Base-by-base conservation (phyloP, 2,797 vertebrate genomes). In the Lagodon rhomboides region DNA sequence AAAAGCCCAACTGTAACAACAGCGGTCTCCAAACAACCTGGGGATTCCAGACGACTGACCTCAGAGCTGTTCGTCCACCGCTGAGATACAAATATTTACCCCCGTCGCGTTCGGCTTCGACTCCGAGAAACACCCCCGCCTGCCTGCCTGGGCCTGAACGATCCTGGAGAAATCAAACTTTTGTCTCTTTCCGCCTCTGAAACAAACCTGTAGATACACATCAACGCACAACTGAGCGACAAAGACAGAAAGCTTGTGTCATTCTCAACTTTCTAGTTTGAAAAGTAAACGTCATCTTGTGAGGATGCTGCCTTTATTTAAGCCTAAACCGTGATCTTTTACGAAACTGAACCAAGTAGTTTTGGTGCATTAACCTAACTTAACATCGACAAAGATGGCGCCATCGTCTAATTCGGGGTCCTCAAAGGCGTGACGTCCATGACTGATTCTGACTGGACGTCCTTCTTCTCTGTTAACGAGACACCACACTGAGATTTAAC, bases 41-140 rank as follows among this genome's bases (percentile, higher is more conserved):
- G 77, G 95, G 96, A 97, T 97, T 97, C 96, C 97, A 97, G 96
- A 96, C 95, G 94, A 93, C 96, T 97, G 97, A 98, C 96, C 97
- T 97, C 96, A 97, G 96, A 88, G 0, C 94, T 93, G 94, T 77
- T 86, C 94, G 95, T 95, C 95, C 95, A 96, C 97, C 92, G 94
- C 96, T 95, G 95, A 96, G 96, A 97, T 96, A 96, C 96, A 97
- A 98, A 98, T 97, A 97, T 98, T 98, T 98, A 97, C 94, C 95
- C 95, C 94, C 92, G 94, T 95, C 91, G 68, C 91, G 60, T 95
- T 96, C 94, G 90, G 95, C 95, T n/a, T 93, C 90, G 84, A 94
- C 95, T 83, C 94, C 90, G 94, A 93, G 89, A 73, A 94, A 90
- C 95, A 95, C 94, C 92, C 90, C 92, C n/a, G n/a, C n/a, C n/a